phyloP scores from a whole-genome alignment of 2,113 vertebrate species.

The Apteryx owenii region DNA sequence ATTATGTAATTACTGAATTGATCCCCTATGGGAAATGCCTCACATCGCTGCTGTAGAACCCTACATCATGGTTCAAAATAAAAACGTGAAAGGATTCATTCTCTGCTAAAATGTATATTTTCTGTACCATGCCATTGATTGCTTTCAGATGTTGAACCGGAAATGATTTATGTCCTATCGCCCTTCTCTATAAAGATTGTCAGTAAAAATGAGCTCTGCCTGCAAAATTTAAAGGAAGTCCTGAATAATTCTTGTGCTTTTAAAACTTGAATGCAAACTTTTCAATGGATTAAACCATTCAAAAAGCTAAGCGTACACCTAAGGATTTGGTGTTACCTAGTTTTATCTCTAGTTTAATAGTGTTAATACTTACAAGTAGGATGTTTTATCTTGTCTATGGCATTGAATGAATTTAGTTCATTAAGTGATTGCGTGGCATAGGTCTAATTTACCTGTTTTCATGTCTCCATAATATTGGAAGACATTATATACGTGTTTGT shows the following conservation, averaged over 20 bases:
- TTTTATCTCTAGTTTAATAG: not conserved
- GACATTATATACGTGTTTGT: not conserved
- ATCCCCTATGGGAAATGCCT: not conserved
- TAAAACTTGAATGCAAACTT: not conserved
- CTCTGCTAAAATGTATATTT: not conserved
- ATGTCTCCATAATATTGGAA: not conserved
- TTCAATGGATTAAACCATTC: not conserved
- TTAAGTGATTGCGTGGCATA: not conserved
- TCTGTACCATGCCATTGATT: not conserved
- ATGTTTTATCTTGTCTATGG: not conserved
- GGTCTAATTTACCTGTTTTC: not conserved
- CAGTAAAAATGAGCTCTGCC: not conserved
- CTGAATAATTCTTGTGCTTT: not conserved
- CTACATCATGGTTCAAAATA: not conserved
- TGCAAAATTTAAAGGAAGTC: accelerated
- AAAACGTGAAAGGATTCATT: not conserved
- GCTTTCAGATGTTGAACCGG: not conserved
- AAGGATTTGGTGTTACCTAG: not conserved
- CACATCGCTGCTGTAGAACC: not conserved
- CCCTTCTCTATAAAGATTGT: accelerated
- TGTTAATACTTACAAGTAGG: not conserved
- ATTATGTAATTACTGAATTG: not conserved
- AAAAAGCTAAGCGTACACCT: not conserved
- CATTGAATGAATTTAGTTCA: not conserved
- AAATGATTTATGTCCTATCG: not conserved